Base-by-base conservation (phyloP, 2,888 invertebrate species). In the Pristionchus entomophagus region DNA sequence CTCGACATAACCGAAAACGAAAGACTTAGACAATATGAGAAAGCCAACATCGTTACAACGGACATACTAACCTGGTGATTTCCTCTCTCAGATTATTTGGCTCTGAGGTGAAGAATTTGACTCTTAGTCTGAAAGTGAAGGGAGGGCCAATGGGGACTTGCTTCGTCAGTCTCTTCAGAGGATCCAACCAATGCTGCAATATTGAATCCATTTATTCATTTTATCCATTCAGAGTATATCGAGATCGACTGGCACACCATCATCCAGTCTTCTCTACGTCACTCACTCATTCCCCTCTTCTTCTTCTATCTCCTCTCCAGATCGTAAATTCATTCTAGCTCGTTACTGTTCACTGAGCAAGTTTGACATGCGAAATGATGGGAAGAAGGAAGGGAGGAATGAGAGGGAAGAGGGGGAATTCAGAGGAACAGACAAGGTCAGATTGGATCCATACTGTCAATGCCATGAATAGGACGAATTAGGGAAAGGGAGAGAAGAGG, bases 91-190 rank as follows among this genome's bases (percentile, higher is more conserved):
- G 95, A 92, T 97, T 97, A 94, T 97, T 98, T 12, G 99, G 99
- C 94, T 99, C 99, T 0, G 98, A 98, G 2, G 99, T 97, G 95
- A 99, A 99, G 95, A 99, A 99, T 94, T 99, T 99, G 4, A 99
- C 99, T 95, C 97, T 96, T 82, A 99, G 95, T 87, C 97, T 95
- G 91, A 99, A 96, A 83, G 98, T 98, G 94, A 97, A 99, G 2
- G 99, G 99, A 86, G 99, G 99, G 22, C 85, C 97, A 96, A 96
- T 98, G 96, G 97, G 97, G 22, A 98, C 97, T 96, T 99, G 99
- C 94, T 99, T 99, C 94, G 97, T 98, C 85, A 99, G 96, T 22
- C 97, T 96, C 95, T 99, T 99, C 17, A 97, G 97, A 19, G 98
- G 97, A 95, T 99, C 99, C 90, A 99, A 95, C 99, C 99, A 99